These are phyloP conservation scores for Macropus fuliginosus DNA, from an alignment of 2,797 vertebrate genomes.

Conservation along the genomic window DNA sequence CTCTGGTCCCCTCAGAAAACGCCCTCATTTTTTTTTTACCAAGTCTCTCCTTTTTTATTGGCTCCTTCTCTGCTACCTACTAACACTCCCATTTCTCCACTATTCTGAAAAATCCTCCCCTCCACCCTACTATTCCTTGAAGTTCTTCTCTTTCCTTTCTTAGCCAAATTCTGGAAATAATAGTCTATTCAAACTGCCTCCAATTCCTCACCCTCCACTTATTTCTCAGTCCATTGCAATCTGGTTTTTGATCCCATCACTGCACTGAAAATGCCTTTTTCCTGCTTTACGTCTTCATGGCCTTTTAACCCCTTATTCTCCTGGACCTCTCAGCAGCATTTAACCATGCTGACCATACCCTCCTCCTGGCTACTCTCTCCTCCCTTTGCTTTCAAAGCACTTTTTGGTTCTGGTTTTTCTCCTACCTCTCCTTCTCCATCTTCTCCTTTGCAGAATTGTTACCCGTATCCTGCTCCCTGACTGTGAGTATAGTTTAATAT, in stretches of 20 bases:
- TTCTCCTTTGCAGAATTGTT: neutral
- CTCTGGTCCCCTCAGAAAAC: too few relatives aligned
- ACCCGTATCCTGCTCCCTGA: too few relatives aligned
- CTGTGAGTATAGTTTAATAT: too few relatives aligned
- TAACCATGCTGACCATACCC: neutral
- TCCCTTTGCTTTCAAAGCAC: neutral
- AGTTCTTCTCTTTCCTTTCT: neutral
- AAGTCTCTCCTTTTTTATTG: neutral
- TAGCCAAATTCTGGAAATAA: neutral
- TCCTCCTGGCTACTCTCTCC: neutral
- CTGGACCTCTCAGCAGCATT: neutral
- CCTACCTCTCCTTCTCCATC: too few relatives aligned
- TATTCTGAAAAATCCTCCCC: neutral
- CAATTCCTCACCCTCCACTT: too few relatives aligned
- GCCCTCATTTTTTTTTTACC: neutral
- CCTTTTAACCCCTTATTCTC: too few relatives aligned
- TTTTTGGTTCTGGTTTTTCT: neutral
- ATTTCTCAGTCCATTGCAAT: neutral
- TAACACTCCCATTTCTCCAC: neutral
- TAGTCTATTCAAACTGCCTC: too few relatives aligned
- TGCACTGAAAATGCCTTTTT: neutral
- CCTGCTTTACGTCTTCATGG: neutral
- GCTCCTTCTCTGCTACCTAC: neutral
- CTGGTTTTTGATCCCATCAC: neutral
- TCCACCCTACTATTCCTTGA: neutral